A percentile compares a stretch with the other conserved stretches of the same genome.
phyloP scores from a whole-genome alignment of 2,113 vertebrate species.

The Heptranchias perlo region DNA sequence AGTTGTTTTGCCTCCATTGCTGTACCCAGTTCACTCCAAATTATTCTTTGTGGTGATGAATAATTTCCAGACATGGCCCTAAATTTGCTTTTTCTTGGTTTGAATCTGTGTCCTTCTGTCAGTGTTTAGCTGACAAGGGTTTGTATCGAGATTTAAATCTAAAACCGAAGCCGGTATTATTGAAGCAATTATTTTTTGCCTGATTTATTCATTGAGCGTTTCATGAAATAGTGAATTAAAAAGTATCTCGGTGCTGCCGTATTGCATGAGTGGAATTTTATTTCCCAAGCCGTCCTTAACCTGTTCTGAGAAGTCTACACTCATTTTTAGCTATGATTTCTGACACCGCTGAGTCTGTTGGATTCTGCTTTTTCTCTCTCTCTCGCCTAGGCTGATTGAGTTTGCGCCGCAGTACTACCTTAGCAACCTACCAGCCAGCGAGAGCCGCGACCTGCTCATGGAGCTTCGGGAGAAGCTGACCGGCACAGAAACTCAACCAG shows the following conservation, averaged over 20 bases:
- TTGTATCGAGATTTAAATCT: background rate
- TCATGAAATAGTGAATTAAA: background rate
- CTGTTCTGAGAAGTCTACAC: background rate
- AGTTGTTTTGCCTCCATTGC: background rate
- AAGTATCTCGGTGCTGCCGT: background rate
- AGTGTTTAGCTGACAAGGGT: background rate
- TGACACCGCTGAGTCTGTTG: accelerated
- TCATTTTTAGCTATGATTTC: accelerated
- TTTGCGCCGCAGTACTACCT: slow-evolving; percentile 85
- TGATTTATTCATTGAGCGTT: background rate
- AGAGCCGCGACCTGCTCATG: slow-evolving; percentile 80
- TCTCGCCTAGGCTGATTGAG: slow-evolving; percentile 72
- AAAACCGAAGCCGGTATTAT: background rate
- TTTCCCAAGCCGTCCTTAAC: too few species aligned
- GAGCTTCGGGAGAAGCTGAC: slow-evolving; percentile 67
- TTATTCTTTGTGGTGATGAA: background rate
- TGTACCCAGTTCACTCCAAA: background rate
- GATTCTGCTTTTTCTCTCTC: background rate
- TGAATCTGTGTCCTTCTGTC: background rate
- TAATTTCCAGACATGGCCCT: background rate
- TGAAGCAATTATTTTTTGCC: background rate
- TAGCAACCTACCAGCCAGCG: slow-evolving; percentile 81
- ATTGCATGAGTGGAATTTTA: too few species aligned
- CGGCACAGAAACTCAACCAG: background rate
- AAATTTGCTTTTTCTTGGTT: background rate